phyloP scores from a whole-genome alignment of 2,113 vertebrate genomes.

The Cephalopterus ornatus region DNA sequence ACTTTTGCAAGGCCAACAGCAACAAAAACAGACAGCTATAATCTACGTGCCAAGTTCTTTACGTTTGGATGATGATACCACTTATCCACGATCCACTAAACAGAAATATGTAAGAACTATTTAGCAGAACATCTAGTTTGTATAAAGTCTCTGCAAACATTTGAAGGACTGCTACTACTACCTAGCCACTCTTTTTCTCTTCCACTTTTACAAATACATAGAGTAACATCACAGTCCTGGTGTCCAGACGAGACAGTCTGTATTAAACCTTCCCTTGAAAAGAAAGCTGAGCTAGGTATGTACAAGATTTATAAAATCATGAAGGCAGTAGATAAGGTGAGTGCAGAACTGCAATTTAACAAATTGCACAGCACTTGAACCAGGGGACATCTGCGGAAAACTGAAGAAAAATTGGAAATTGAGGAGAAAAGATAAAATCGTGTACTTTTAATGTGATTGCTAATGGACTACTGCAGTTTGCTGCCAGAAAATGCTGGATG shows the following conservation, averaged over 20 bases:
- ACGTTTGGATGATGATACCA: background rate
- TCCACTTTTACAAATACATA: background rate
- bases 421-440: background rate
- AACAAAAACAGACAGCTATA: background rate
- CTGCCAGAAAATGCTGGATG: background rate
- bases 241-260: accelerated
- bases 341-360: background rate
- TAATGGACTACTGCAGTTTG: background rate
- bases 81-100: background rate
- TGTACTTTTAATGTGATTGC: background rate
- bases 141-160: background rate
- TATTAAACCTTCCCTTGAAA: background rate
- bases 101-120: background rate
- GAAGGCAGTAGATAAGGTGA: background rate
- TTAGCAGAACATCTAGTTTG: background rate
- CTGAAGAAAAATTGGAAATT: background rate
- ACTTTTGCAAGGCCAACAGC: background rate
- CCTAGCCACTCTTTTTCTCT: background rate
- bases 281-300: background rate
- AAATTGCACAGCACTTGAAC: background rate
- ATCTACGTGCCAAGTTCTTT: background rate
- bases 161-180: background rate
- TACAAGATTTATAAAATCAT: background rate
- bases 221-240: background rate
- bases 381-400: background rate